Base-by-base conservation (phyloP, 2,888 invertebrate species). In the Ochlodes sylvanus region DNA sequence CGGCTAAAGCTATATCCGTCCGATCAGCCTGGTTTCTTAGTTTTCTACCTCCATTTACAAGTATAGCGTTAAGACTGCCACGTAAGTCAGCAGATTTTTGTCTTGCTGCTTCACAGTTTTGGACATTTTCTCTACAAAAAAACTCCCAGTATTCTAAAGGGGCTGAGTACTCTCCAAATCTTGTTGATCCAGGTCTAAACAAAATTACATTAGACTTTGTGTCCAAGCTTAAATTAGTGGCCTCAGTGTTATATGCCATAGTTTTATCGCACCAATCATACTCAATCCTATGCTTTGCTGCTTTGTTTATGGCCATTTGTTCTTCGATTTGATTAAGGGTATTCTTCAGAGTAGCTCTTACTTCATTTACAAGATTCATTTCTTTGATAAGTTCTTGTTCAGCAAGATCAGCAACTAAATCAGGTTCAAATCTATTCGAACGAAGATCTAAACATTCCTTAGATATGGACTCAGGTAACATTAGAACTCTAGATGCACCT, bases 241-340 rank as follows among this genome's bases (percentile, higher is more conserved):
- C 87, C 77, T 98, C 98, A 4, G 97, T 95, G 74, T 96, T 95
- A 78, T 97, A 96, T 0, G 98, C 95, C 81, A 97, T 95, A 69
- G 95, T 94, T 89, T 98, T 98, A 81, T 98, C 98, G 77, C 98
- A 98, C 98, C 98, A 98, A 83, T 98, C 98, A 79, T 95, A 96
- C 88, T 98, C 98, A 69, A 98, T 93, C 54, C 96, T 95, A 73
- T 96, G 95, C 82, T 98, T 98, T 0, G 96, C 96, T 15, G 97
- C 95, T 79, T 97, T 96, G 79, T 97, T 96, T 75, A 96, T 95
- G 34, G 94, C 81, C 80, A 97, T 90, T 85, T 97, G 97, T 44
- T 94, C 92, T 73, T 96, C 95, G 34, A 97, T 95, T 78, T 95
- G 95, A 44, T 94, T 89, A 6, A 96, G 84, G 0, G 95, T 96